A percentile compares a stretch with the other conserved stretches of the same genome.
Conservation (phyloP, 2,888 invertebrate genomes). For the Acanthosepion lycidas region DNA sequence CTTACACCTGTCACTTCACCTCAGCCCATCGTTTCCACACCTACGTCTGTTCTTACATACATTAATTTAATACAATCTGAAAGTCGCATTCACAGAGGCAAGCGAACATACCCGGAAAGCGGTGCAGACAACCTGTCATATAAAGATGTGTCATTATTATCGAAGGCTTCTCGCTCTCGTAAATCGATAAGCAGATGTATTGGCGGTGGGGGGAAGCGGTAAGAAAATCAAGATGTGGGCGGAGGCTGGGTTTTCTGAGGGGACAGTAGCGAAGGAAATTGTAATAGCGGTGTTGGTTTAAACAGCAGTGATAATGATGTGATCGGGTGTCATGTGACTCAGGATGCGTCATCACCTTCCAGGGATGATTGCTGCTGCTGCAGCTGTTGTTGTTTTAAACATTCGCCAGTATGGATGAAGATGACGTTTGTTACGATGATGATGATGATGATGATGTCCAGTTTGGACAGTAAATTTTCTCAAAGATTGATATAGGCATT, state of each 20-base stretch:
- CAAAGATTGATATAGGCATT: neutral
- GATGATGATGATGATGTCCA: neutral
- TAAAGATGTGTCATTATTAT: neutral
- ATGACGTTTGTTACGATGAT: neutral
- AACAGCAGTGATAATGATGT: neutral
- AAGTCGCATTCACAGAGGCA: neutral
- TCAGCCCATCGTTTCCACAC: neutral
- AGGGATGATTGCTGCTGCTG: neutral
- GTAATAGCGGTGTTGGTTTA: neutral
- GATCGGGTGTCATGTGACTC: conserved; percentile 33
- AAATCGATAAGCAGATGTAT: conserved; percentile 7
- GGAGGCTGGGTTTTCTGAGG: neutral
- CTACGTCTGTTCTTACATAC: neutral
- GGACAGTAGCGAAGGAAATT: neutral
- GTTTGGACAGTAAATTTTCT: neutral
- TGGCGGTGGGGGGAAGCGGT: neutral
- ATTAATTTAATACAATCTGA: neutral
- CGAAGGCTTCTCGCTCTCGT: neutral
- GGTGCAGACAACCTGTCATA: neutral
- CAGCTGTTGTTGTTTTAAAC: neutral
- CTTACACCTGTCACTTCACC: no score
- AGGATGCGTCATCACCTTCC: neutral
- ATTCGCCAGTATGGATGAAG: neutral
- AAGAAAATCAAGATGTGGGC: neutral
- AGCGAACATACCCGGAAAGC: neutral